Percentiles rank a stretch among this genome's conserved stretches.
phyloP scores from a whole-genome alignment of 2,113 vertebrate genomes.

The human (Homo sapiens) region GRCh38 chr2:5065501-5066000 shows the following conservation, averaged over 20 bases:
- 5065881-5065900: not conserved
- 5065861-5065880: not conserved
- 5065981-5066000: not conserved
- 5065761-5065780: not conserved
- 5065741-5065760: not conserved
- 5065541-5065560: fast-evolving
- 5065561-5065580: not conserved
- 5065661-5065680: not conserved
- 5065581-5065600: not conserved
- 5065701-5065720: not conserved
- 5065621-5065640: fast-evolving
- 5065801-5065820: not conserved
- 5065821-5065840: not conserved
- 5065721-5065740: not conserved
- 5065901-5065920: not conserved
- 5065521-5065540: no score
- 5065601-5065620: not conserved
- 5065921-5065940: not conserved
- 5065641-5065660: not conserved
- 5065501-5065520: not conserved
- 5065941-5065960: not conserved
- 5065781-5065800: not conserved
- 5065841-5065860: not conserved
- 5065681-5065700: fast-evolving
- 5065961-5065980: not conserved